phyloP scores from a whole-genome alignment of 2,888 invertebrate genomes.

The Hirtodrosophila trivittata region DNA sequence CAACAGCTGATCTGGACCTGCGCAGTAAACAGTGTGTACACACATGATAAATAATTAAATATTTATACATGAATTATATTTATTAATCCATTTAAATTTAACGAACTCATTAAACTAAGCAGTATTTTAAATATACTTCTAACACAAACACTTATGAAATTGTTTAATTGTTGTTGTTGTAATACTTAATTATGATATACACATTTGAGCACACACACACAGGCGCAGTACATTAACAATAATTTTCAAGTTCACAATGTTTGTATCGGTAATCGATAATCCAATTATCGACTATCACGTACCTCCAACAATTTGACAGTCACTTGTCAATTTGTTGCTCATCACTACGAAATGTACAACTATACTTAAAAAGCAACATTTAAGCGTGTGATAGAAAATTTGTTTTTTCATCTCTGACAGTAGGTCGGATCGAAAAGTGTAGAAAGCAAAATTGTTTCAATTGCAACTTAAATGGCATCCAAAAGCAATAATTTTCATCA shows the following conservation, averaged over 20 bases:
- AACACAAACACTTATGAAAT: no score
- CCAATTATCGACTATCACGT: not conserved
- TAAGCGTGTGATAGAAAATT: slow-evolving; percentile 44
- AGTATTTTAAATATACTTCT: no score
- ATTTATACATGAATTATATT: no score
- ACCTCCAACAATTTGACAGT: slow-evolving; percentile 20
- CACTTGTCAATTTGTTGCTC: slow-evolving; percentile 32
- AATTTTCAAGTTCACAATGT: no score
- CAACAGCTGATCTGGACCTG: slow-evolving; percentile 45
- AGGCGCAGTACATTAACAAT: no score
- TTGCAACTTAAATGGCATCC: slow-evolving; percentile 53
- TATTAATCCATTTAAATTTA: no score
- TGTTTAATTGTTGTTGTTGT: no score
- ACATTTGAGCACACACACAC: no score
- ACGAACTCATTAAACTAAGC: no score
- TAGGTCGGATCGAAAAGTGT: slow-evolving; percentile 13
- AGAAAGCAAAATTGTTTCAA: slow-evolving; percentile 1
- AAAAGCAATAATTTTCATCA: slow-evolving; percentile 67
- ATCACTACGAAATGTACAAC: slow-evolving; percentile 41
- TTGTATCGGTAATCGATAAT: not conserved
- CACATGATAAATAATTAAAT: not conserved
- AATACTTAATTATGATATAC: no score
- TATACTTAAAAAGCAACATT: slow-evolving; percentile 43
- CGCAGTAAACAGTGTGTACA: slow-evolving; percentile 48
- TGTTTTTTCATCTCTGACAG: slow-evolving; percentile 18